Evolutionary conservation across 1,140 invertebrate genomes (phyloP).

Genomic region (Pseudobourletiella spinata): DNA sequence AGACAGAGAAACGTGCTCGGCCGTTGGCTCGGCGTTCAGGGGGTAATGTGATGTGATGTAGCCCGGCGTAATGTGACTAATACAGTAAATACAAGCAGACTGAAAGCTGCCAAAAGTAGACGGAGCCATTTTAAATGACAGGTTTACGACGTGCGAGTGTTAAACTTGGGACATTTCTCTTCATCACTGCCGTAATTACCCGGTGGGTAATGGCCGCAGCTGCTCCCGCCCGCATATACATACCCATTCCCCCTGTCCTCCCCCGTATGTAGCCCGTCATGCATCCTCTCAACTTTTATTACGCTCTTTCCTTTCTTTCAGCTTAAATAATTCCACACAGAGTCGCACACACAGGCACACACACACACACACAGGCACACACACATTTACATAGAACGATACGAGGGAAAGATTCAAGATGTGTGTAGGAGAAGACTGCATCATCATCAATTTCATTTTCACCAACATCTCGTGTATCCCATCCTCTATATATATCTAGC

Average conservation of each 20-base stretch:
- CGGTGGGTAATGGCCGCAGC: conserved; percentile 24
- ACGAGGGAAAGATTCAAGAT: no score
- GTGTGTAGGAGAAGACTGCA: no score
- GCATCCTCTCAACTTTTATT: background rate
- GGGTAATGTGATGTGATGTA: conserved; percentile 5
- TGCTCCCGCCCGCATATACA: conserved; percentile 4
- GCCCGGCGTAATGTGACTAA: background rate
- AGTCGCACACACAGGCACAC: no score
- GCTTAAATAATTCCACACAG: no score
- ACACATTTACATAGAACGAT: background rate
- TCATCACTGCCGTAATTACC: conserved; percentile 34
- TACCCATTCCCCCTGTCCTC: background rate
- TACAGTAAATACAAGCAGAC: conserved; percentile 8
- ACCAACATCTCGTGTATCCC: no score
- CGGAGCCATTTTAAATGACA: conserved; percentile 29
- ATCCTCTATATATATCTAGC: no score
- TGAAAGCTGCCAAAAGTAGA: conserved; percentile 33
- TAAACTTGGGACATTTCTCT: conserved; percentile 30
- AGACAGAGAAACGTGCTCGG: no score
- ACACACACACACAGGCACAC: no score
- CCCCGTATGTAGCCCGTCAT: no score
- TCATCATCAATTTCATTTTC: background rate
- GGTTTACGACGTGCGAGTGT: conserved; percentile 34
- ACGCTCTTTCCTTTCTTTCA: background rate
- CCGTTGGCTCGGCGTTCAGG: background rate